Conservation (phyloP, 2,797 vertebrate genomes). For the Xenopus petersii region DNA sequence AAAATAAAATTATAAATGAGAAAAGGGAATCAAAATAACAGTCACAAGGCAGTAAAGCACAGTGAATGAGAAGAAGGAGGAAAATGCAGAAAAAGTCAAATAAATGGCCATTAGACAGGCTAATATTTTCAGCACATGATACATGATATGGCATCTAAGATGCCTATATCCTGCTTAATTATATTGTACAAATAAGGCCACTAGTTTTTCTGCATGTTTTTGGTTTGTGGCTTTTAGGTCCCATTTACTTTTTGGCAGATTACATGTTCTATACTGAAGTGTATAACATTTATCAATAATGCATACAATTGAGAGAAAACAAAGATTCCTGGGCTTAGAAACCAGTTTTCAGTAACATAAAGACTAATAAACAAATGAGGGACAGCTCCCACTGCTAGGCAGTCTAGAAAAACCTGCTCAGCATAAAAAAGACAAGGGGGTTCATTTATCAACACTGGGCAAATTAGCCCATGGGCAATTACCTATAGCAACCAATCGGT, state of each 20-base stretch:
- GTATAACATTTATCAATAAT: not conserved
- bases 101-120: slow-evolving; percentile 51
- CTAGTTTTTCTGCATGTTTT: not conserved
- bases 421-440: no score
- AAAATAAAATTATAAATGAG: slow-evolving; percentile 51
- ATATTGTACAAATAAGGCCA: not conserved
- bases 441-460: no score
- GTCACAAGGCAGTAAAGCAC: slow-evolving; percentile 40
- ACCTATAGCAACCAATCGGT: no score
- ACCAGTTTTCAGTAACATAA: no score
- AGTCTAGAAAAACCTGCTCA: no score
- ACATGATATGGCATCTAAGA: slow-evolving; percentile 37
- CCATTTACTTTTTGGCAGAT: slow-evolving; percentile 9
- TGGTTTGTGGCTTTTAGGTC: slow-evolving; percentile 12
- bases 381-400: no score
- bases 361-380: no score
- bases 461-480: no score
- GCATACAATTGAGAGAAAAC: not conserved
- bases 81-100: slow-evolving; percentile 51
- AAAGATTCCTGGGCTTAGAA: not conserved
- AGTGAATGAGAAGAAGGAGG: slow-evolving; percentile 42
- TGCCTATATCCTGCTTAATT: not conserved
- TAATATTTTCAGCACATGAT: slow-evolving; percentile 55
- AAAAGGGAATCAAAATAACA: slow-evolving; percentile 54
- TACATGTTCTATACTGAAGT: not conserved